Base-by-base conservation (phyloP, 2,888 invertebrate species). In the Tipula lateralis region DNA sequence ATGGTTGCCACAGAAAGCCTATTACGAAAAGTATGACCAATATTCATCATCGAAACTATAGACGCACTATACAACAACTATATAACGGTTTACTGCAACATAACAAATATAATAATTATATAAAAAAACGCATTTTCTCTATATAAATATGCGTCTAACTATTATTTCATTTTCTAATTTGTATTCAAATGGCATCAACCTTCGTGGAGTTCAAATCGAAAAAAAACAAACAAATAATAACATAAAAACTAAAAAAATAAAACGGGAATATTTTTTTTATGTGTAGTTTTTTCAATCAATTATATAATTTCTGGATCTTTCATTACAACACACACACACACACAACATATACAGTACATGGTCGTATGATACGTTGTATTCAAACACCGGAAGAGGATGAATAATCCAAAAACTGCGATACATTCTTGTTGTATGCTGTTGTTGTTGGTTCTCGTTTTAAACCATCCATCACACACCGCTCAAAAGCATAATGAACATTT, bases 111-210 rank as follows among this genome's bases (percentile, higher is more conserved):
- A 66, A 66, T 66, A 66, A 66, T 66, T 66, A 24, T 16, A 44
- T 44, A 44, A 44, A 44, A 39, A 44, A 66, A 66, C 66, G 66
- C 66, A 66, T 66, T 66, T 66, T 66, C 16, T 9, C 2, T 66
- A 9, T 66, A 24, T 9, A 13, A 24, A 66, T 66, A 66, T 24
- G 66, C 66, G 66, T 66, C 66, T 66, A 66, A 66, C 66, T 66
- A 66, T 66, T 66, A 66, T 66, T 66, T 24, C 24, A 66, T 66
- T 66, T 66, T 66, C 66, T 66, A 66, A 66, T 66, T 66, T 66
- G 66, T 66, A 66, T 66, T 66, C 66, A 66, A 66, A 66, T 66
- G 66, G 66, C 66, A 66, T 66, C 66, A 66, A 66, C 66, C 66
- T 66, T 66, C 66, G 19, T 66, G 24, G 66, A 66, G 66, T 66